Evolutionary conservation across 2,888 invertebrate genomes (phyloP), one percentile per base, ranked within the genome.

Genomic region (Temnothorax ravouxi): DNA sequence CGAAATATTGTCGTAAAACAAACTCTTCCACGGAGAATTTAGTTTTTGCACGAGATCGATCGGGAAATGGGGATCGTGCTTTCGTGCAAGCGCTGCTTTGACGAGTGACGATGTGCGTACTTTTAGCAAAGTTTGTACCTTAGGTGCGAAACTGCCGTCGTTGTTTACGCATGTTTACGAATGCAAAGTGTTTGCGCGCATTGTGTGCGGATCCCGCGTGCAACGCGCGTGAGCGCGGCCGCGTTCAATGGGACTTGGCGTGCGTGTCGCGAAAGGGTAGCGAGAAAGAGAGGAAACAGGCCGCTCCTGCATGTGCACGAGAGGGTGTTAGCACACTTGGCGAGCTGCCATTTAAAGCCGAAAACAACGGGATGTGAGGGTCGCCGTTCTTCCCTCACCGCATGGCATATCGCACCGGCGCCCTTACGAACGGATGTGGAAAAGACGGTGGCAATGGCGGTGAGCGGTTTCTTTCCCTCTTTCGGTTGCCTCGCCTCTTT

Each of bases 101-200:
- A 66, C 44, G 29, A 29, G 5, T 5, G 9, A 38, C 34, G 66
- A 38, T 5, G 71, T 18, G 21, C 11, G 8, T 29, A 77, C 81
- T 76, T 86, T 85, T 88, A 87, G 89, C 84, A 80, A 84, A 85
- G 90, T 87, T 91, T 87, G 88, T 92, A 90, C 90, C 90, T 91
- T 91, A 93, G 93, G 94, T 93, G 94, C 92, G 93, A 94, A 94
- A 93, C 92, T 92, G 85, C 89, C 89, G 91, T 90, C 91, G 92
- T 92, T 94, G 93, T 94, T 94, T 94, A 93, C 94, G 92, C 92
- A 91, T 94, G 94, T 94, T 94, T 94, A 94, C 94, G 93, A 94
- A 94, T 94, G 93, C 93, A 94, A 93, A 94, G 94, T 94, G 94
- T 94, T 94, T 94, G 93, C 93, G 87, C 91, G 93, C 93, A 93